phyloP scores from a whole-genome alignment of 2,888 invertebrate genomes.

The Anagyrus pseudococci region DNA sequence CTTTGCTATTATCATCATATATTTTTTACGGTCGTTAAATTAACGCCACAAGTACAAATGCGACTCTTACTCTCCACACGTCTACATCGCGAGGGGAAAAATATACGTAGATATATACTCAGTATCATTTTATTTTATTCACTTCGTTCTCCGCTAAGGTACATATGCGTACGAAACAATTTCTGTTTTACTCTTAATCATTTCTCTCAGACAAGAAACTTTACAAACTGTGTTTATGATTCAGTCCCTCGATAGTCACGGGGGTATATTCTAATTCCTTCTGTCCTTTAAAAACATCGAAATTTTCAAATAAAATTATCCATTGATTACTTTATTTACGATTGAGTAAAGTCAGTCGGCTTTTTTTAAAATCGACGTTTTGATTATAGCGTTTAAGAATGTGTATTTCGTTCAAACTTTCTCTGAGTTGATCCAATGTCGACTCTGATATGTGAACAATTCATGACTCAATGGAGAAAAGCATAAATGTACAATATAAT shows the following conservation, averaged over 20 bases:
- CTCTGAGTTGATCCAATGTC: background rate
- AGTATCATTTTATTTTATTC: conserved; percentile 19
- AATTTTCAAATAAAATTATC: no score
- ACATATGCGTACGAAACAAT: conserved; percentile 32
- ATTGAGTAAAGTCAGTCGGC: no score
- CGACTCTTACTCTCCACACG: conserved; percentile 33
- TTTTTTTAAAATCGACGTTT: no score
- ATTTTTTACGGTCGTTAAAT: conserved; percentile 23
- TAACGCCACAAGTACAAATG: conserved; percentile 30
- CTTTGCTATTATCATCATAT: conserved; percentile 16
- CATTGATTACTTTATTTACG: no score
- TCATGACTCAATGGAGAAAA: no score
- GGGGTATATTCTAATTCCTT: no score
- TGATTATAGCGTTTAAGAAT: background rate
- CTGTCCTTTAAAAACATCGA: no score
- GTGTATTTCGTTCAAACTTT: background rate
- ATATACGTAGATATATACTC: conserved; percentile 34
- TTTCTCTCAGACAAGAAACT: conserved; percentile 20
- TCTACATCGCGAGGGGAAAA: conserved; percentile 31
- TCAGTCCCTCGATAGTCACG: no score
- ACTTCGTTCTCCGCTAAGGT: conserved; percentile 26
- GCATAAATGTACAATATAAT: no score
- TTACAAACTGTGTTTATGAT: conserved; percentile 30
- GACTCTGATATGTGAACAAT: no score
- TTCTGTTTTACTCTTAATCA: conserved; percentile 4